Percentiles rank a stretch among this genome's conserved stretches.
phyloP scores from a whole-genome alignment of 2,888 invertebrate species.

The Geophilus truncorum region DNA sequence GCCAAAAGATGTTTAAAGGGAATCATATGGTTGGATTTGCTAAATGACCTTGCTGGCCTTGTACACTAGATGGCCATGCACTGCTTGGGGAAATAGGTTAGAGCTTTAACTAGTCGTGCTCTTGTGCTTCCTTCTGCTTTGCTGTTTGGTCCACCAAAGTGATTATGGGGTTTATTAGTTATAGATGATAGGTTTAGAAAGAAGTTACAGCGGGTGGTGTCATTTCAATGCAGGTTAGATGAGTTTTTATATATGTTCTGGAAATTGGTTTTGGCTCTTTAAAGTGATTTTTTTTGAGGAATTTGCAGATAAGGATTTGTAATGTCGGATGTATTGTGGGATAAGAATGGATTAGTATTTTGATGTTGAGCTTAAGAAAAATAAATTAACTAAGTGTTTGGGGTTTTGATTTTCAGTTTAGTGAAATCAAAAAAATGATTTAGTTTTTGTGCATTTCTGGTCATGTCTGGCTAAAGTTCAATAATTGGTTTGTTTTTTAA shows the following conservation, averaged over 20 bases:
- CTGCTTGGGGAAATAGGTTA: slow-evolving; percentile 17
- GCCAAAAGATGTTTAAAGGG: not conserved
- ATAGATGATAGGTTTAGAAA: not conserved
- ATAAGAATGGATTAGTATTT: too few relatives aligned
- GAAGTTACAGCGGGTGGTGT: not conserved
- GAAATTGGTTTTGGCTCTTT: not conserved
- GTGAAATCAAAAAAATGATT: too few relatives aligned
- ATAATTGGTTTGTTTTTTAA: not conserved
- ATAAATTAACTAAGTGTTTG: too few relatives aligned
- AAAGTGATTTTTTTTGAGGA: too few relatives aligned
- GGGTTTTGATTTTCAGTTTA: too few relatives aligned
- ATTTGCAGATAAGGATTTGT: too few relatives aligned
- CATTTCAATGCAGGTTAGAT: not conserved
- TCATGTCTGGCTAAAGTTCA: too few relatives aligned
- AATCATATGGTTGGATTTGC: slow-evolving; percentile 4
- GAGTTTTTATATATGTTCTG: not conserved
- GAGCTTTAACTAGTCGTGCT: not conserved
- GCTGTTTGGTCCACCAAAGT: not conserved
- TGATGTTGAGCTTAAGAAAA: too few relatives aligned
- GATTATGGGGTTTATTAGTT: not conserved
- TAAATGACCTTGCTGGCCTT: slow-evolving; percentile 21
- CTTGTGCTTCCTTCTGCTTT: slow-evolving; percentile 27
- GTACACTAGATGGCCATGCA: slow-evolving; percentile 12
- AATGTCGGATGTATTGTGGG: too few relatives aligned
- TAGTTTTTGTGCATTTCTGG: too few relatives aligned